phyloP scores from a whole-genome alignment of 2,888 invertebrate genomes.

The Meta bourneti region DNA sequence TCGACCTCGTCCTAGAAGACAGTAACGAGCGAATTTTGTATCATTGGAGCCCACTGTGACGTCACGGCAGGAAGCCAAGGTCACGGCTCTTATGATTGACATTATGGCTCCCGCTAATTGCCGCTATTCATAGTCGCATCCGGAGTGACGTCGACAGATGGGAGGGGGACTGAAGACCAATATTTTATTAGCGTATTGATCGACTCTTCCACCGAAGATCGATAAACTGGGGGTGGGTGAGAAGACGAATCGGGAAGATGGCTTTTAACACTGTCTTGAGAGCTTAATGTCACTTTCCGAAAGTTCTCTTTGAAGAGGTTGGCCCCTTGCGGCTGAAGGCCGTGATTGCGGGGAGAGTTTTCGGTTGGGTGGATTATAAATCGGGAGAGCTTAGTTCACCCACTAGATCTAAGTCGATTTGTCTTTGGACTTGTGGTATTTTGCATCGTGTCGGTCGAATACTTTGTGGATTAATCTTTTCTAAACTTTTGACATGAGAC shows the following conservation, averaged over 20 bases:
- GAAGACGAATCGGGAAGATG: conserved; percentile 3
- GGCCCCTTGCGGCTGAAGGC: not conserved
- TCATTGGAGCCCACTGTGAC: not conserved
- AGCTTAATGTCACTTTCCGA: conserved; percentile 18
- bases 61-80: conserved; percentile 9
- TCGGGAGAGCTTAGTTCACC: too few species aligned
- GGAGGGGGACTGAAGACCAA: not conserved
- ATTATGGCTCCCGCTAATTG: conserved; percentile 17
- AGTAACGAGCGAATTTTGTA: not conserved
- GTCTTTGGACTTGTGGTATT: too few species aligned
- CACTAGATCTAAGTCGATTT: too few species aligned
- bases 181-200: conserved; percentile 34
- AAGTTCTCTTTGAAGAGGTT: not conserved
- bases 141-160: not conserved
- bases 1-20: not conserved
- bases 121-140: conserved; percentile 16
- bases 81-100: conserved; percentile 8
- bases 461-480: too few species aligned
- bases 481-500: too few species aligned
- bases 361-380: not conserved
- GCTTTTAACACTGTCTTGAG: conserved; percentile 24
- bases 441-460: too few species aligned
- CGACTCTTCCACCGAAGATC: not conserved
- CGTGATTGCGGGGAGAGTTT: not conserved
- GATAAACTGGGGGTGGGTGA: not conserved